phyloP scores from a whole-genome alignment of 2,797 vertebrate genomes.

The Premnoplex brunnescens region DNA sequence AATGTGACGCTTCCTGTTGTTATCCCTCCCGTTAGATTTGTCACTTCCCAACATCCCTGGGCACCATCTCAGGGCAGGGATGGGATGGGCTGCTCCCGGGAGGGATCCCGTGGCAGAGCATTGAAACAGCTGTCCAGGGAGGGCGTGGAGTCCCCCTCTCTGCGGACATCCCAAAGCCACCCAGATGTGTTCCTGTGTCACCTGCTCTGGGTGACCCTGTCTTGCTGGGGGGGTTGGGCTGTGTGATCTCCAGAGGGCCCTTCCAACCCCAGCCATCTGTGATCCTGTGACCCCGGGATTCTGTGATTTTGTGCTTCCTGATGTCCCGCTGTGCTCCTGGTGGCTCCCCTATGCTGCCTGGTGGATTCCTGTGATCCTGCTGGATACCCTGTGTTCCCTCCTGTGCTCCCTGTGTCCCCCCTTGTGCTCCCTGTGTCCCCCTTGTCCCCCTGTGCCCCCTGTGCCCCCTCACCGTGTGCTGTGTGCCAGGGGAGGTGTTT shows the following conservation, averaged over 20 bases:
- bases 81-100: background rate
- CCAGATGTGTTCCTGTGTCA: fast-evolving
- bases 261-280: background rate
- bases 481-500: slow-evolving; percentile 85
- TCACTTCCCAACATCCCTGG: background rate
- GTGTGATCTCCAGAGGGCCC: background rate
- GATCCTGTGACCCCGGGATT: background rate
- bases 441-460: too few relatives aligned
- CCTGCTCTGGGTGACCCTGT: background rate
- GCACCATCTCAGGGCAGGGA: background rate
- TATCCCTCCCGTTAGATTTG: background rate
- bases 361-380: too few relatives aligned
- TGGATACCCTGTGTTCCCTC: too few relatives aligned
- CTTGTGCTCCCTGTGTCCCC: too few relatives aligned
- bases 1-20: fast-evolving
- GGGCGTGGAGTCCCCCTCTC: background rate
- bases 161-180: fast-evolving
- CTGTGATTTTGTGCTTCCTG: background rate
- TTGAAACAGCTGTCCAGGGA: background rate
- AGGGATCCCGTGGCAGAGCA: too few relatives aligned
- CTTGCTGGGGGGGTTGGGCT: fast-evolving
- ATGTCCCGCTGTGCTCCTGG: too few relatives aligned
- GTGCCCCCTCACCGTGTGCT: background rate
- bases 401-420: too few relatives aligned
- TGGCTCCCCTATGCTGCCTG: too few relatives aligned